These are phyloP conservation scores for Meloidogyne exigua DNA, from an alignment of 1,140 invertebrate species.

Conservation along the genomic window DNA sequence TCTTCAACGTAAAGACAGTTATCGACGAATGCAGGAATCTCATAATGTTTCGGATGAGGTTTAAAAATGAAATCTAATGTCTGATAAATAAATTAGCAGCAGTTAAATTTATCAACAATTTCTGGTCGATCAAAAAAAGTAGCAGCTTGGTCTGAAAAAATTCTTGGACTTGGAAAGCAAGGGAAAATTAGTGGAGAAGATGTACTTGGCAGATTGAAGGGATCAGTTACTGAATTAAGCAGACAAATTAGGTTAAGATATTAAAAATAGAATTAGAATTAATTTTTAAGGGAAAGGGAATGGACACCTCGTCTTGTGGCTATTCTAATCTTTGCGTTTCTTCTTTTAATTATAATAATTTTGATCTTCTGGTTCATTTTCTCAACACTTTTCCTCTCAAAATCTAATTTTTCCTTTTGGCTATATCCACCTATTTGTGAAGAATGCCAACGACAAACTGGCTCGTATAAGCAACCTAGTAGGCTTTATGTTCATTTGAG, in stretches of 20 bases:
- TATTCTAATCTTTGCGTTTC: constrained; percentile 26
- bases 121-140: background rate
- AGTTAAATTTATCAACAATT: background rate
- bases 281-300: constrained; percentile 44
- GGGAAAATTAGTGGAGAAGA: background rate
- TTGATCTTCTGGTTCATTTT: constrained; percentile 51
- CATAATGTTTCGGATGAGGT: constrained; percentile 27
- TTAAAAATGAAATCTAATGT: background rate
- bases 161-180: background rate
- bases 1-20: constrained; percentile 59
- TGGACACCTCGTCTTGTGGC: constrained; percentile 51
- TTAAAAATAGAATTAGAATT: constrained; percentile 1
- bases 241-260: constrained; percentile 19
- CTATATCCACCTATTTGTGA: constrained; percentile 61
- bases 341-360: constrained; percentile 46
- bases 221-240: constrained; percentile 16
- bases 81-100: background rate
- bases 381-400: constrained; percentile 39
- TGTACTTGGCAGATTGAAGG: constrained; percentile 14
- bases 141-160: background rate
- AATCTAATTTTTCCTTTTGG: constrained; percentile 39
- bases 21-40: constrained; percentile 56
- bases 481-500: constrained; percentile 46
- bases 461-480: constrained; percentile 45
- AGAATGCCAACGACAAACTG: constrained; percentile 58